These are phyloP conservation scores for Drosophila subpulchrella DNA, from an alignment of 1,140 invertebrate genomes.

Conservation along the genomic window DNA sequence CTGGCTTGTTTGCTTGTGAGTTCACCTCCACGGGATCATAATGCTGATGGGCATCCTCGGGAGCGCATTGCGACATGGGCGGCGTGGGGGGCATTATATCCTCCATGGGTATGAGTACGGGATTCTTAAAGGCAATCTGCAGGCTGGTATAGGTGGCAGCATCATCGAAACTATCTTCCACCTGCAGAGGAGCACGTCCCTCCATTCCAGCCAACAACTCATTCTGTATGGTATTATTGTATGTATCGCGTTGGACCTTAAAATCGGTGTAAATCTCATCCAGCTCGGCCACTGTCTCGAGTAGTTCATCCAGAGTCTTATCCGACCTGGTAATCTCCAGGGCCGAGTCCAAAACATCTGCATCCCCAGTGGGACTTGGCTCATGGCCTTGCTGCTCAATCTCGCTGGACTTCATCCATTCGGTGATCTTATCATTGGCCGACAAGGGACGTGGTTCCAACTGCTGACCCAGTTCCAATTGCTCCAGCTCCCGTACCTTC, in stretches of 20 bases:
- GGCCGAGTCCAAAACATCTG: slow-evolving; percentile 44
- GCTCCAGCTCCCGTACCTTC: slow-evolving; percentile 66
- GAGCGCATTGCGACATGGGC: slow-evolving; percentile 68
- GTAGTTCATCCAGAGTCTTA: slow-evolving; percentile 88
- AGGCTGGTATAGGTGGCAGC: slow-evolving; percentile 92
- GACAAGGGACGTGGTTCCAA: slow-evolving; percentile 45
- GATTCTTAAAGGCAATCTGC: slow-evolving; percentile 94
- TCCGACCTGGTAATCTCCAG: slow-evolving; percentile 80
- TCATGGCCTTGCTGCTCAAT: slow-evolving; percentile 50
- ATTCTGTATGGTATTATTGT: slow-evolving; percentile 78
- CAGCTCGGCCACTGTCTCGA: slow-evolving; percentile 90
- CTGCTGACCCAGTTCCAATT: slow-evolving; percentile 20
- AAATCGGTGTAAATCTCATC: slow-evolving; percentile 92
- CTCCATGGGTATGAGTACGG: slow-evolving; percentile 87
- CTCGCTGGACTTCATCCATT: slow-evolving; percentile 81
- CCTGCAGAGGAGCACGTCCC: slow-evolving; percentile 78
- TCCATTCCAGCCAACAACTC: slow-evolving; percentile 70
- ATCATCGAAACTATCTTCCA: slow-evolving; percentile 89
- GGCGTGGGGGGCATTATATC: slow-evolving; percentile 80
- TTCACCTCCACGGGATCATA: slow-evolving; percentile 76
- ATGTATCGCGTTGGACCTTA: slow-evolving; percentile 85
- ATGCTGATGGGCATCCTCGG: slow-evolving; percentile 66
- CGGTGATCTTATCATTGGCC: slow-evolving; percentile 73
- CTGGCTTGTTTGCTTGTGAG: slow-evolving; percentile 66
- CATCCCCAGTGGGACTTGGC: slow-evolving; percentile 30